phyloP scores from a whole-genome alignment of 2,797 vertebrate species.

The Danionella dracula region DNA sequence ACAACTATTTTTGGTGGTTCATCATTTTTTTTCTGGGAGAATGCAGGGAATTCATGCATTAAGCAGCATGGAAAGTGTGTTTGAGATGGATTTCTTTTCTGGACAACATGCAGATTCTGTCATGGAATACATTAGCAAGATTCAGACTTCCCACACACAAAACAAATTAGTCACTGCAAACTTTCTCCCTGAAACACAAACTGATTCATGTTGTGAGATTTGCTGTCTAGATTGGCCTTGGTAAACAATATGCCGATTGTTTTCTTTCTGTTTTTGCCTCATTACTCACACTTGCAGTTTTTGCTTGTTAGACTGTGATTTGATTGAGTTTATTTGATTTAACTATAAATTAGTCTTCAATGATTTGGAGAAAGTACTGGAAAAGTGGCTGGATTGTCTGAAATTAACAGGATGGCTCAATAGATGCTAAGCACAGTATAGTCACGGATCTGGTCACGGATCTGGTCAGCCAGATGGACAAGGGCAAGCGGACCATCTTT shows the following conservation, averaged over 20 bases:
- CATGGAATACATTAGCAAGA: conserved; percentile 23
- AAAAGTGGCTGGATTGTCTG: too few relatives aligned
- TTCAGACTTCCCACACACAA: conserved; percentile 26
- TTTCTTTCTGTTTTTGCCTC: conserved; percentile 4
- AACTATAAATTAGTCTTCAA: too few relatives aligned
- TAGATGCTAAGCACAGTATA: conserved; percentile 94
- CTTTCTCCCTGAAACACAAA: conserved; percentile 7
- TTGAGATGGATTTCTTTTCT: background rate
- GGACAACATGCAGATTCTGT: conserved; percentile 7
- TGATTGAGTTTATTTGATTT: background rate
- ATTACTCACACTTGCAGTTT: conserved; percentile 1
- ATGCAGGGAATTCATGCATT: background rate
- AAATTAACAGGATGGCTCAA: conserved; percentile 75
- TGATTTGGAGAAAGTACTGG: too few relatives aligned
- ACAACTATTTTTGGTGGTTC: background rate
- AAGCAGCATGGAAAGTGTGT: background rate
- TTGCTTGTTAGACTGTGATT: conserved; percentile 12
- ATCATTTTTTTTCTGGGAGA: conserved; percentile 4
- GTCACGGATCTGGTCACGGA: too few relatives aligned
- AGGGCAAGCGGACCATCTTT: conserved; percentile 96
- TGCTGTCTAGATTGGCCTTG: background rate
- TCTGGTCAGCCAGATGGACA: conserved; percentile 97
- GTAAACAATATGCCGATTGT: conserved; percentile 9
- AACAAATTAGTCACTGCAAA: conserved; percentile 29
- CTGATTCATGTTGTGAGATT: conserved; percentile 4